Evolutionary conservation across 2,888 invertebrate species (phyloP), one percentile per base, ranked within the genome.

Genomic region (Apantesis nais): DNA sequence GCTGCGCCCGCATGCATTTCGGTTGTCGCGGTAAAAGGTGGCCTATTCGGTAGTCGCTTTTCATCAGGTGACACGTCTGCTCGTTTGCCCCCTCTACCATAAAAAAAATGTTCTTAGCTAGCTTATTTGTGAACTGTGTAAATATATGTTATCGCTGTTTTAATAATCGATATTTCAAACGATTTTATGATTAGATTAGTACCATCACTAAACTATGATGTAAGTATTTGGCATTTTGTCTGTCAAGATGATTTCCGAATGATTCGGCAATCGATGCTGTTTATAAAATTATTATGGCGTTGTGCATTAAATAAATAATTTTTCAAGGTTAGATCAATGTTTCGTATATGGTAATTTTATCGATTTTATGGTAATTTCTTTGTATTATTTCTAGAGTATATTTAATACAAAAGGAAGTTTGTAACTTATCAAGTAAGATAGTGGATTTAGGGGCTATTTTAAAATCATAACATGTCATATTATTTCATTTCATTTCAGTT

Each of bases 141-240:
- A 34, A 34, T 34, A 8, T 1, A 12, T n/a, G 8, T 9, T 25
- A 25, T 41, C 14, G 9, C 25, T 25, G 25, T 25, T 41, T 29
- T 25, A 4, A 19, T 63, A 41, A 63, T 41, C 41, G 62, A 41
- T 41, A 25, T 25, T 25, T 62, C 19, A 55, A 14, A 55, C 55
- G 25, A 25, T 48, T 48, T 22, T 48, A 22, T 25, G 55, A 55
- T 25, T 14, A 5, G 12, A 39, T 25, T 5, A 12, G 25, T 19
- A 41, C 2, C 41, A 41, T 41, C 62, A 63, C 62, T 63, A 41
- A 63, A 63, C 19, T 41, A 41, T 63, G 12, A 63, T 39, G 62
- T 41, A 63, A 63, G 39, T 63, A 41, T 25, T 41, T 29, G 62
- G 29, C 62, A 63, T 62, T n/a, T 62, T 25, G 19, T 41, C 19